A percentile compares a stretch with the other conserved stretches of the same genome.
phyloP scores from a whole-genome alignment of 2,113 vertebrate genomes.

The Festucalex cinctus region DNA sequence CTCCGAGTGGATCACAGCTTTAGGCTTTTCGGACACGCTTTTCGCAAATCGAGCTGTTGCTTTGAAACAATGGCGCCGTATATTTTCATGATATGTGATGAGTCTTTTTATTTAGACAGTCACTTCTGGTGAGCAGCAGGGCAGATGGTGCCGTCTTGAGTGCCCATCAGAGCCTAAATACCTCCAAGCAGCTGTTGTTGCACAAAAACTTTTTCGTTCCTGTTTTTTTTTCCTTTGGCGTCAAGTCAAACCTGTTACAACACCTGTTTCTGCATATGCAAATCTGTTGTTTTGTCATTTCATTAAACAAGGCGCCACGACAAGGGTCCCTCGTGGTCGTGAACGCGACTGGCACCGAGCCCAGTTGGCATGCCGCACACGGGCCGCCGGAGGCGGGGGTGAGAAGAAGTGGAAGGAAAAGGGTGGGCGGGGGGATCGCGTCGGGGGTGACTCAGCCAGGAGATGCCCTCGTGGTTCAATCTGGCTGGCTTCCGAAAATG shows the following conservation, averaged over 20 bases:
- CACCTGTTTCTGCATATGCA: conserved; percentile 92
- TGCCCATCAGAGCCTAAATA: conserved; percentile 80
- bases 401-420: conserved; percentile 43
- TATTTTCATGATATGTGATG: conserved; percentile 77
- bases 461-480: conserved; percentile 72
- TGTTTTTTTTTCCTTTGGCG: conserved; percentile 61
- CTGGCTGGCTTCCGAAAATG: conserved; percentile 59
- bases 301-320: conserved; percentile 80
- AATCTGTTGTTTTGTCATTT: conserved; percentile 95
- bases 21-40: conserved; percentile 27
- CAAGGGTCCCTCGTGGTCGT: conserved; percentile 78
- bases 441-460: conserved; percentile 58
- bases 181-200: conserved; percentile 85
- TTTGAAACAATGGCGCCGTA: conserved; percentile 57
- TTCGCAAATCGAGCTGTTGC: conserved; percentile 72
- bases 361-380: conserved; percentile 65
- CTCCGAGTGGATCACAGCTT: conserved; percentile 57
- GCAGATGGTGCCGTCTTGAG: conserved; percentile 86
- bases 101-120: conserved; percentile 88
- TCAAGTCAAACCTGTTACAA: conserved; percentile 90
- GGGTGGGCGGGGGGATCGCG: conserved; percentile 64
- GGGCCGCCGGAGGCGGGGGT: conserved; percentile 40
- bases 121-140: conserved; percentile 80
- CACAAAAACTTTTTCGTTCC: conserved; percentile 71
- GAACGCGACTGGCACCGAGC: conserved; percentile 78